Base-by-base conservation (phyloP, 2,797 vertebrate species). In the Rallus crepitans region DNA sequence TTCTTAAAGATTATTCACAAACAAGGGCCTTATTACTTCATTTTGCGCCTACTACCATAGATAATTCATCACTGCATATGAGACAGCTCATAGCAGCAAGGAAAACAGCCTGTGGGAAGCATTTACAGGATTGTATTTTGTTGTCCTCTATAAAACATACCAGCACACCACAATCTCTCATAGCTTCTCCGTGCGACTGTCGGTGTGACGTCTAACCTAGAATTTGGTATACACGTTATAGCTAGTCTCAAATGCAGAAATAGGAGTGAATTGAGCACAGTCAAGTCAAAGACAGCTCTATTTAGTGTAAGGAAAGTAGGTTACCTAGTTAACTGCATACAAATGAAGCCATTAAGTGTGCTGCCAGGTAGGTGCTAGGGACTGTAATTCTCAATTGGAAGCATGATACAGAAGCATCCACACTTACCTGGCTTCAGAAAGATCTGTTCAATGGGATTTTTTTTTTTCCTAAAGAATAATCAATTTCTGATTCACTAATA, bases 281-380 rank as follows among this genome's bases (percentile, higher is more conserved):
- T 10, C 69, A 93, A 82, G 86, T 69, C 78, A 95, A 90, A 90
- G 92, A 82, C 78, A 90, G 91, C 91, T 93, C 91, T 96, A 71
- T 91, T 84, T 65, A 55, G 64, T 89, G 64, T 52, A 66, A 87
- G 64, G 75, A 90, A 96, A 95, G 92, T 95, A 96, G 92, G 95
- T 95, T 93, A 95, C 89, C 90, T 90, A 96, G 84, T 94, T 97
- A 95, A 90, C 84, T 2, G 95, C 92, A 95, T 93, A 96, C 89
- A 93, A 96, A 97, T 92, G 65, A 95, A 96, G 77, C 45, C 55
- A 82, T 70, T 80, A 87, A 83, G 50, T 0, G 4, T 15, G 61
- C 84, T 95, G 86, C 61, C 90, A 95, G 93, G 93, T 96, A 90
- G 76, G 59, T 83, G 79, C 75, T 21, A 12, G 27, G 53, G 40